Percentiles rank a stretch among this genome's conserved stretches.
Conservation (phyloP, 2,888 invertebrate genomes). For the Drosophila pseudotalamancana region DNA sequence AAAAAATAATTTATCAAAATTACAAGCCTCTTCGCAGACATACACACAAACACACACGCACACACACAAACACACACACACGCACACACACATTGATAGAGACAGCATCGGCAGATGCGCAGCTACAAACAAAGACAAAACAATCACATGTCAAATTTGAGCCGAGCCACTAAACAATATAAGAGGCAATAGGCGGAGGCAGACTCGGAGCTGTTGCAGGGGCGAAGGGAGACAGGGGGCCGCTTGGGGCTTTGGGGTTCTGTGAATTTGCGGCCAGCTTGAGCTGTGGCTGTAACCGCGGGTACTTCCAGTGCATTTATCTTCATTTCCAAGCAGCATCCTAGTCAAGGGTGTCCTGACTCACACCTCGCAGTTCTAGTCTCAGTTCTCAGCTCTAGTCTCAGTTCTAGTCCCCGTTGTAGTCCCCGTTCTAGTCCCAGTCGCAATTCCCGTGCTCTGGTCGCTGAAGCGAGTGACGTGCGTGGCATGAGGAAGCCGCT, state of each 20-base stretch:
- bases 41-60: conserved; percentile 4
- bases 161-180: conserved; percentile 66
- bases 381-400: background rate
- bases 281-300: conserved; percentile 66
- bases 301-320: conserved; percentile 80
- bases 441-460: conserved; percentile 15
- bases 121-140: conserved; percentile 61
- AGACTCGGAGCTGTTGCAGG: background rate
- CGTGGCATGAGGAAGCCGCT: conserved; percentile 11
- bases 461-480: conserved; percentile 49
- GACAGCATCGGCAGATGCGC: conserved; percentile 46
- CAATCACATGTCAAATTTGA: conserved; percentile 82
- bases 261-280: conserved; percentile 66
- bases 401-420: conserved; percentile 8
- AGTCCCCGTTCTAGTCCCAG: background rate
- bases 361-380: no score
- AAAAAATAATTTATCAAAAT: conserved; percentile 82
- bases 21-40: conserved; percentile 66
- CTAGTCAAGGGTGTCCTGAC: conserved; percentile 50
- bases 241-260: conserved; percentile 44
- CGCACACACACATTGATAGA: conserved; percentile 15
- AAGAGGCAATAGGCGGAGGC: conserved; percentile 3
- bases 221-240: conserved; percentile 13
- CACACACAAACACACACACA: conserved; percentile 17
- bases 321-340: conserved; percentile 70